phyloP scores from a whole-genome alignment of 2,888 invertebrate species.

The Tetramorium bicarinatum region DNA sequence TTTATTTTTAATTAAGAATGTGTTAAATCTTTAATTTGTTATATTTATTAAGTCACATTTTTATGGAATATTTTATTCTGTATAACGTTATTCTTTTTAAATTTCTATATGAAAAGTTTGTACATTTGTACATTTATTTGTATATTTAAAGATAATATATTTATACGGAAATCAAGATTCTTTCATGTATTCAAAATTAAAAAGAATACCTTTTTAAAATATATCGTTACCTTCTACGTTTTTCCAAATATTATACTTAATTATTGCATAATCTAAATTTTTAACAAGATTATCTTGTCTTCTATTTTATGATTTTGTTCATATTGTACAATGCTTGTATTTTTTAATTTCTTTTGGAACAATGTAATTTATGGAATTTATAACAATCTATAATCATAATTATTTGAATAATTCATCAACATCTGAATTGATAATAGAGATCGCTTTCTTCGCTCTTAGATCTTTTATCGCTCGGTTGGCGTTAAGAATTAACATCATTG shows the following conservation, averaged over 20 bases:
- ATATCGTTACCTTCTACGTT: background rate
- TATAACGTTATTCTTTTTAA: background rate
- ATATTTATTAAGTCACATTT: slow-evolving; percentile 1
- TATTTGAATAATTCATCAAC: background rate
- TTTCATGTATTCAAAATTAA: background rate
- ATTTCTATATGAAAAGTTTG: background rate
- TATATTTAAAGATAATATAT: background rate
- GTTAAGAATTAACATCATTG: background rate
- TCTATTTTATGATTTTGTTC: background rate
- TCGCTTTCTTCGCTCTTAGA: background rate
- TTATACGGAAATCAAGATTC: background rate
- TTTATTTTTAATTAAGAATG: slow-evolving; percentile 7
- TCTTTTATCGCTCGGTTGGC: background rate
- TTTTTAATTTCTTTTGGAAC: background rate
- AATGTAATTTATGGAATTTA: slow-evolving; percentile 6
- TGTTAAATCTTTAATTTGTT: background rate
- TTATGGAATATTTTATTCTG: background rate
- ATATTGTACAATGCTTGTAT: background rate
- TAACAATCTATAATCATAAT: background rate
- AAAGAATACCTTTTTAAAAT: background rate
- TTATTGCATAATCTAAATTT: background rate
- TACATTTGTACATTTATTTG: background rate
- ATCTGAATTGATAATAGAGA: background rate
- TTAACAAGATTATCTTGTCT: no score
- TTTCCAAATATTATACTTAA: background rate